These are phyloP conservation scores for Nipponia nippon DNA, from an alignment of 2,113 vertebrate genomes.

Conservation along the genomic window DNA sequence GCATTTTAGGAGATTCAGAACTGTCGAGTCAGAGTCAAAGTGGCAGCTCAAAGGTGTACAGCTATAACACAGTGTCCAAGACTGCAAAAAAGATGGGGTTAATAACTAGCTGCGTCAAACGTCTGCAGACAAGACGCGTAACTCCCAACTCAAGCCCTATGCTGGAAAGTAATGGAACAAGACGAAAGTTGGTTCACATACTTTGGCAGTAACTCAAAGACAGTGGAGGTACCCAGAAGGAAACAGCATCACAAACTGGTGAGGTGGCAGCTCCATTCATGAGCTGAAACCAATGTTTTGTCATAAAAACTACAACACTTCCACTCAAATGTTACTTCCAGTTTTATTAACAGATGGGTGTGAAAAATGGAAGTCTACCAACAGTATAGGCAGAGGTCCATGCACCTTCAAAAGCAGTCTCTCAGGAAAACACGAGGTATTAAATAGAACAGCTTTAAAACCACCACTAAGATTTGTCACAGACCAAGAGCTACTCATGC, in stretches of 20 bases:
- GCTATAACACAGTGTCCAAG: background rate
- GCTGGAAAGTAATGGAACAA: background rate
- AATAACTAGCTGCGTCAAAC: background rate
- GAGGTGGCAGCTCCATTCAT: background rate
- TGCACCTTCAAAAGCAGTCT: background rate
- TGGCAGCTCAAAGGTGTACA: background rate
- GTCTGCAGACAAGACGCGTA: background rate
- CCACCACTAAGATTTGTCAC: background rate
- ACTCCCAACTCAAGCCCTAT: background rate
- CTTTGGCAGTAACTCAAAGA: background rate
- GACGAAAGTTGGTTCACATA: background rate
- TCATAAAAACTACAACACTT: background rate
- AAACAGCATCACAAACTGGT: background rate
- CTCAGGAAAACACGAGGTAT: background rate
- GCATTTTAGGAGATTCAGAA: background rate
- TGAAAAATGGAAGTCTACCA: conserved; percentile 18
- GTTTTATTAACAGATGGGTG: background rate
- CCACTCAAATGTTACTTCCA: background rate
- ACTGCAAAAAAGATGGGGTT: background rate
- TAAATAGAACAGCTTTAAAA: background rate
- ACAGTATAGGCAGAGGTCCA: background rate
- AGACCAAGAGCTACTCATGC: background rate
- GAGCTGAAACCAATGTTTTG: background rate
- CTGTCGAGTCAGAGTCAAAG: background rate
- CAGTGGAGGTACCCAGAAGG: background rate